These are phyloP conservation scores for Actinia tenebrosa DNA, from an alignment of 64 coral and sea anemone species.

Conservation along the genomic window DNA sequence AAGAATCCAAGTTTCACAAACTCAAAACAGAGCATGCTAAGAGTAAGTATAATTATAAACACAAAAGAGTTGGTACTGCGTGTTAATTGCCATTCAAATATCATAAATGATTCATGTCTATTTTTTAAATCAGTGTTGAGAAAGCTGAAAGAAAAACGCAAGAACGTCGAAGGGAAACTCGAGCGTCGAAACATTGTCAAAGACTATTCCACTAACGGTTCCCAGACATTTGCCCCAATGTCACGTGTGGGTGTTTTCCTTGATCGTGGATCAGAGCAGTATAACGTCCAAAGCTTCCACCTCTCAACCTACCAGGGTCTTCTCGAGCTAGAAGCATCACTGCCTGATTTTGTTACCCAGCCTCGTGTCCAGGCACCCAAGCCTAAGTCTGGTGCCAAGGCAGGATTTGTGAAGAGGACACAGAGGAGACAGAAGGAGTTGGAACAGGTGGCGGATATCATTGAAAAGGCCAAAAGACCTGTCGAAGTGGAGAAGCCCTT, in stretches of 20 bases:
- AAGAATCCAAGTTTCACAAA: slow-evolving; percentile 85
- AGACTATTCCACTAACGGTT: slow-evolving; percentile 71
- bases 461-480: slow-evolving; percentile 70
- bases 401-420: slow-evolving; percentile 85
- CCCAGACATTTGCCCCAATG: slow-evolving; percentile 95
- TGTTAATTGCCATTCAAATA: background rate
- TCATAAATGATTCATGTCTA: background rate
- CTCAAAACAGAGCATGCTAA: slow-evolving; percentile 95
- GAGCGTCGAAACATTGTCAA: slow-evolving; percentile 86
- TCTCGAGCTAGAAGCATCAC: slow-evolving; percentile 82
- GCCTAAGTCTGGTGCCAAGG: slow-evolving; percentile 79
- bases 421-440: slow-evolving; percentile 81
- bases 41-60: slow-evolving; percentile 55
- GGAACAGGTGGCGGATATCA: slow-evolving; percentile 84
- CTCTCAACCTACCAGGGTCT: slow-evolving; percentile 88
- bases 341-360: slow-evolving; percentile 95
- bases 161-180: slow-evolving; percentile 93
- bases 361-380: slow-evolving; percentile 94
- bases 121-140: slow-evolving; percentile 47
- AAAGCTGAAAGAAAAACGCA: slow-evolving; percentile 90
- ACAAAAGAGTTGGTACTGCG: too few relatives aligned
- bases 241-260: slow-evolving; percentile 91
- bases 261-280: slow-evolving; percentile 97
- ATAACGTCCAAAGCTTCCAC: slow-evolving; percentile 77
- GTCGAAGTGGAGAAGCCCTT: slow-evolving; percentile 61